Evolutionary conservation across 2,113 vertebrate genomes (phyloP), one percentile per base, ranked within the genome.

Genomic region (Neodontobutis hainanensis): DNA sequence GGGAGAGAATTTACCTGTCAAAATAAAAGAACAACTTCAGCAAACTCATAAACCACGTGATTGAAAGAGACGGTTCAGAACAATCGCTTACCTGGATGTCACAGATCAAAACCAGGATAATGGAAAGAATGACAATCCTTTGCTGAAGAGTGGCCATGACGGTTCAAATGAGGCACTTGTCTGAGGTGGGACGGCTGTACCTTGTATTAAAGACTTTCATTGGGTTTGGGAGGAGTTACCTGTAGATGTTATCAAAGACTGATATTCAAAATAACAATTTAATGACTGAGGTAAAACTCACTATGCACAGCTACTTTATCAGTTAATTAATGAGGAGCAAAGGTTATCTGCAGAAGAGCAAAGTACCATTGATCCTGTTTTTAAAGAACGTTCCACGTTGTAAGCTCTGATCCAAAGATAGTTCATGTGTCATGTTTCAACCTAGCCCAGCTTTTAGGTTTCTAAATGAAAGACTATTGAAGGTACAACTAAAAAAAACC

Each of bases 321-420:
- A 73, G 67, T 76, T 81, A 87, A 84, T 83, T 89, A 82, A 73
- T 19, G 55, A 11, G 50, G 68, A 15, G 45, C 84, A 85, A 68
- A 57, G 86, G 71, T 87, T 87, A 87, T 62, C 57, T 51, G 40
- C 19, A 14, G 19, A 61, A 38, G 67, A 64, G 15, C 65, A 87
- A 84, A 87, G 81, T 89, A 82, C 82, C 78, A 85, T 82, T 88
- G 83, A 80, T 69, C 80, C 65, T 7, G 42, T 44, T 32, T 78
- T 87, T 68, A 87, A 40, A 85, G 85, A 80, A 50, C 71, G 52
- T 49, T 89, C 90, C 92, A 92, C 89, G 84, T 89, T 58, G 1
- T 47, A 70, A 49, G 69, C n/a, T 65, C 32, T 12, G 40, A 60
- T 52, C 6, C 32, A 32, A 16, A 50, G 48, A 50, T 8, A 49